Evolutionary conservation across 1,140 invertebrate species (phyloP).

Genomic region (Sitobion miscanthi): DNA sequence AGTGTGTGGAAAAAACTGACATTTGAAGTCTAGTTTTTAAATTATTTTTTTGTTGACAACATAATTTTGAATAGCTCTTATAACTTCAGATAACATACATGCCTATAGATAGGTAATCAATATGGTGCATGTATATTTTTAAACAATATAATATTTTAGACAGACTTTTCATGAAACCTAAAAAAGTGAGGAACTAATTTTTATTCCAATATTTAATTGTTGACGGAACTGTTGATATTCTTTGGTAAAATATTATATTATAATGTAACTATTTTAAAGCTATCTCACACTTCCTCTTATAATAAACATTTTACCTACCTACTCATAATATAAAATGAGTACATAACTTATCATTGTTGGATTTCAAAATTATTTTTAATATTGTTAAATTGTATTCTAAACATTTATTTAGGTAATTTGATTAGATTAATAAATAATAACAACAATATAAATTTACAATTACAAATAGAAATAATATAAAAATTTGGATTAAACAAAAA

Average conservation of each 20-base stretch:
- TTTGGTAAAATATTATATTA: no score
- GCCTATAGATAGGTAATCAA: not conserved
- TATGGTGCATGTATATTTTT: not conserved
- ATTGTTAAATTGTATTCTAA: no score
- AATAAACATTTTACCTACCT: not conserved
- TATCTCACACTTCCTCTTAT: not conserved
- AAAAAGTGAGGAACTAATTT: not conserved
- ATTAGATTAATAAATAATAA: not conserved
- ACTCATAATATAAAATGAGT: not conserved
- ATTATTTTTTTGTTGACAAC: not conserved
- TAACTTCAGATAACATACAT: not conserved
- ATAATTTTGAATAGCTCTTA: conserved; percentile 10
- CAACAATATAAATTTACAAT: not conserved
- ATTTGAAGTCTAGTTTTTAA: not conserved
- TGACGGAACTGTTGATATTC: no score
- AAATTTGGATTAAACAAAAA: not conserved
- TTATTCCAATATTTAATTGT: not conserved
- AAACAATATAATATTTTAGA: not conserved
- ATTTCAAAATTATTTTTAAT: not conserved
- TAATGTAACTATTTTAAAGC: not conserved
- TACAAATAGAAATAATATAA: not conserved
- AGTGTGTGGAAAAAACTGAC: not conserved
- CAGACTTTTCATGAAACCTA: not conserved
- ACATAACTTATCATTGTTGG: not conserved
- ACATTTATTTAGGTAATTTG: not conserved